Percentiles rank a stretch among this genome's conserved stretches.
Evolutionary conservation across 64 coral and sea anemone genomes (phyloP).

Genomic region (Stylophora pistillata): DNA sequence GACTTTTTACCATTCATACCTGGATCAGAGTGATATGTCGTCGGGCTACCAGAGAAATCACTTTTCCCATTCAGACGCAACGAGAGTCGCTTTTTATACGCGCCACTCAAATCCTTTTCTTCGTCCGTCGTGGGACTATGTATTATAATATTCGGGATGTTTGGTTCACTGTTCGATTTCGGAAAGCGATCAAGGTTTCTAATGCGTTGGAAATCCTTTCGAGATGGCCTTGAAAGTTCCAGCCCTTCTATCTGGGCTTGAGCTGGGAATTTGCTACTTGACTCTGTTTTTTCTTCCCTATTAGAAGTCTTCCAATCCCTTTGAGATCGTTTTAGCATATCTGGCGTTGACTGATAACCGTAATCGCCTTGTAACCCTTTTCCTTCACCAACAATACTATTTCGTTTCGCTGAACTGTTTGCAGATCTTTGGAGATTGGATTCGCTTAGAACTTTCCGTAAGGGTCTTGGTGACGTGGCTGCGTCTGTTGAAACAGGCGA

Average conservation of each 20-base stretch:
- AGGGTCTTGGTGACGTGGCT: constrained; percentile 3
- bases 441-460: constrained; percentile 34
- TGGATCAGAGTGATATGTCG: constrained; percentile 34
- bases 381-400: not conserved
- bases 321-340: constrained; percentile 13
- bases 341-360: not conserved
- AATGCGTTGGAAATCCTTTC: not conserved
- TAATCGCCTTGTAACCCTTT: not conserved
- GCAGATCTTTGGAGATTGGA: not conserved
- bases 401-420: not conserved
- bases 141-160: constrained; percentile 67
- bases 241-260: not conserved
- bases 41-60: not conserved
- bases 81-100: not conserved
- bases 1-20: not conserved
- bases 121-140: constrained; percentile 92
- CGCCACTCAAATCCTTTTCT: constrained; percentile 21
- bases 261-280: not conserved
- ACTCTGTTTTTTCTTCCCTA: not conserved
- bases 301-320: not conserved
- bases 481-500: not conserved
- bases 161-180: constrained; percentile 34
- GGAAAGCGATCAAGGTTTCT: constrained; percentile 18
- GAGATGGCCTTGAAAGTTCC: not conserved
- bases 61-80: not conserved